Base-by-base conservation (phyloP, 2,888 invertebrate species). In the Lysandra bellargus region DNA sequence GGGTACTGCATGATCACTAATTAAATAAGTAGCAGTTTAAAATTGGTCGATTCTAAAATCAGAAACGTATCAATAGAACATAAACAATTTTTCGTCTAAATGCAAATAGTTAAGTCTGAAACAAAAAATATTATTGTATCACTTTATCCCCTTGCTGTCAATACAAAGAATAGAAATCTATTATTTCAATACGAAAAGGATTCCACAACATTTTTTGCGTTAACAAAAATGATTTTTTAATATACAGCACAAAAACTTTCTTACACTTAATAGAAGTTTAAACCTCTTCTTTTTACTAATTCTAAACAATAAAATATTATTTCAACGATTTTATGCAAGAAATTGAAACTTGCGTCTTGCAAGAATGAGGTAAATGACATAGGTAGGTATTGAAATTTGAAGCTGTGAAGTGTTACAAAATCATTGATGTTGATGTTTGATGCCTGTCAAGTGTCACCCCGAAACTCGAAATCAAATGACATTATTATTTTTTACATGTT, bases 1-100 rank as follows among this genome's bases (percentile, higher is more conserved):
- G 92, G 88, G 84, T 88, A 94, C 81, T 85, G 84, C 85, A 85
- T 85, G 75, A 79, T 75, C 5, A 40, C 30, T 74, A 7, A n/a
- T 57, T 23, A 40, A 73, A 79, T 57, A 73, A 4, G n/a, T 17
- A 57, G 64, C 17, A n/a, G 7, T 5, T 73, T 40, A 23, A n/a
- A 74, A 44, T 57, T 40, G n/a, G 6, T 49, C 69, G 30, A 14
- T 49, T 57, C 72, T 57, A 73, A 73, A 69, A 69, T 69, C 64
- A 69, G 30, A 69, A 14, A 37, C 6, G 1, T 57, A 49, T 44
- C 12, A 9, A 33, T 33, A 57, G 5, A 4, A 30, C 2, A 4
- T 53, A 12, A 30, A 75, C 2, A 57, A 44, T 14, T 53, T 75
- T 14, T 30, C 30, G 30, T 30, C 4, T 33, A 33, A 69, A 12